Conservation (phyloP, 2,888 invertebrate genomes). For the Automeris io region DNA sequence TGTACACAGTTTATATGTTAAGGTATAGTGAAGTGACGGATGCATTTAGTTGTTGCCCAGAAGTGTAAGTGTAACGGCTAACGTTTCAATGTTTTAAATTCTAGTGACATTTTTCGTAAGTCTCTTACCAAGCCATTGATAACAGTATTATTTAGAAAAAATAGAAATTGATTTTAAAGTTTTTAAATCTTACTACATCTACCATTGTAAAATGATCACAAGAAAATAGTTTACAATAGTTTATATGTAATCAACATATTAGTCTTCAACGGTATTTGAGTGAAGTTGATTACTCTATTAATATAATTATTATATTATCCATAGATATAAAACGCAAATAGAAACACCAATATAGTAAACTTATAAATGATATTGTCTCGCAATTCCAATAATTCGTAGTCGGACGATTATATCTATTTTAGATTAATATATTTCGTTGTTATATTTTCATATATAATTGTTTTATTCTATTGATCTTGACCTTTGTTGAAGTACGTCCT, state of each 20-base stretch:
- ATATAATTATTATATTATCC: constrained; percentile 41
- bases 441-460: constrained; percentile 62
- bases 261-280: constrained; percentile 30
- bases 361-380: constrained; percentile 54
- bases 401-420: constrained; percentile 46
- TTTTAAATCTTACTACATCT: constrained; percentile 55
- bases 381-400: constrained; percentile 37
- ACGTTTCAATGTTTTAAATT: constrained; percentile 50
- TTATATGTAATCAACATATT: constrained; percentile 51
- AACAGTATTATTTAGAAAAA: constrained; percentile 76
- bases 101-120: constrained; percentile 49
- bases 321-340: constrained; percentile 68
- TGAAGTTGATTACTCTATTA: constrained; percentile 47
- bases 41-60: constrained; percentile 73
- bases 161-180: constrained; percentile 63
- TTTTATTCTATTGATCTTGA: constrained; percentile 46
- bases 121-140: constrained; percentile 75
- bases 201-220: constrained; percentile 57
- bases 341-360: constrained; percentile 72
- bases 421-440: constrained; percentile 70
- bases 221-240: constrained; percentile 64
- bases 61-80: constrained; percentile 41
- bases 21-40: constrained; percentile 57
- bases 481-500: constrained; percentile 44
- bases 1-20: constrained; percentile 59